Evolutionary conservation across 2,797 vertebrate species (phyloP).

Genomic region (Helostoma temminkii): DNA sequence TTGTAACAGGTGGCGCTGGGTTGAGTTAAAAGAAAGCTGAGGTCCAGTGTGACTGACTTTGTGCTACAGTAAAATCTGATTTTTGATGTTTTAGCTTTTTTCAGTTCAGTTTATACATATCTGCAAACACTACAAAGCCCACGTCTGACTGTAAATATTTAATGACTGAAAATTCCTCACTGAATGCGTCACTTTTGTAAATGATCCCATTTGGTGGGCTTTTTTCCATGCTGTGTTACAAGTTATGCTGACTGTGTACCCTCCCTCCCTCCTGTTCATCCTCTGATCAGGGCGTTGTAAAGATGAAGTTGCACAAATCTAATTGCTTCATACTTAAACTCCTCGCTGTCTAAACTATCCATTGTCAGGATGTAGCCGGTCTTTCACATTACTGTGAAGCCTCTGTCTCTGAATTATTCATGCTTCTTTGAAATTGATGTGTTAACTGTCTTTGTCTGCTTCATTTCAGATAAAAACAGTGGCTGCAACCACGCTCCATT

Average conservation of each 20-base stretch:
- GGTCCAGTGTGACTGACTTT: neutral
- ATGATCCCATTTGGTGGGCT: conserved; percentile 54
- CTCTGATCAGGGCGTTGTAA: neutral
- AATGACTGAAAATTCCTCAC: conserved; percentile 55
- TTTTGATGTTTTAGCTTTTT: neutral
- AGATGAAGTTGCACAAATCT: neutral
- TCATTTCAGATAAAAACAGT: conserved; percentile 70
- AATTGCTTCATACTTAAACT: neutral
- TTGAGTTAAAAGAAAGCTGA: neutral
- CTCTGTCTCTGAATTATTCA: conserved; percentile 2
- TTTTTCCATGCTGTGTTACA: conserved; percentile 7
- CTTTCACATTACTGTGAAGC: too few species aligned
- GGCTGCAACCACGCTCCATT: conserved; percentile 61
- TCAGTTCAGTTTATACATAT: conserved; percentile 7
- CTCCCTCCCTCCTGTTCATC: neutral
- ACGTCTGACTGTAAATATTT: conserved; percentile 57
- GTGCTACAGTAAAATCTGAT: neutral
- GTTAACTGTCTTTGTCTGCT: conserved; percentile 25
- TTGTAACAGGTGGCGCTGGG: neutral
- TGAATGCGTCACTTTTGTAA: conserved; percentile 52
- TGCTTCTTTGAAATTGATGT: neutral
- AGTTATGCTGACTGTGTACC: conserved; percentile 36
- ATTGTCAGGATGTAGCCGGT: too few species aligned
- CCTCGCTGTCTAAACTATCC: neutral
- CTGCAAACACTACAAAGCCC: conserved; percentile 12